These are phyloP conservation scores for Drosophila albomicans DNA, from an alignment of 1,140 invertebrate genomes.

Conservation along the genomic window DNA sequence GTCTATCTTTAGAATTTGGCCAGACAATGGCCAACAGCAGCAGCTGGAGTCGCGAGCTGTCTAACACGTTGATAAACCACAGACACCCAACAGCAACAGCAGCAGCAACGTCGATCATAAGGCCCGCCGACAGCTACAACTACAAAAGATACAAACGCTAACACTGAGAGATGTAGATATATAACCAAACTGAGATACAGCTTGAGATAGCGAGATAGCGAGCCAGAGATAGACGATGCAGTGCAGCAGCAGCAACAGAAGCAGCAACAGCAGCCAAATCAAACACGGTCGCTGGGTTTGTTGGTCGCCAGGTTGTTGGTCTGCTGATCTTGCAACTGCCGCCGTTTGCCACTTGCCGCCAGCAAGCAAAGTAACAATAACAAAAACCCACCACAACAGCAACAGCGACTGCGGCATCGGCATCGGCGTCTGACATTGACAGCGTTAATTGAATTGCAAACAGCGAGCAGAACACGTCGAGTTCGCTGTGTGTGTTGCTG, in stretches of 20 bases:
- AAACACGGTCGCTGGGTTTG: conserved; percentile 50
- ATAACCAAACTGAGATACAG: neutral
- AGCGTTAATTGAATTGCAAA: conserved; percentile 82
- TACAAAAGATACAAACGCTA: conserved; percentile 12
- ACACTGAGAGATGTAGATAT: conserved; percentile 2
- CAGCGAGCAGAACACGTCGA: conserved; percentile 40
- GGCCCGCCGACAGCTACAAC: conserved; percentile 31
- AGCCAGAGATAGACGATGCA: too few species aligned
- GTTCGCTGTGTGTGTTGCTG: conserved; percentile 6
- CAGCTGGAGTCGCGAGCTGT: conserved; percentile 30
- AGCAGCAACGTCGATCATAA: conserved; percentile 21
- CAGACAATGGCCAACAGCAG: conserved; percentile 65
- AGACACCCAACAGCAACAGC: conserved; percentile 33
- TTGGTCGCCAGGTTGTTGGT: conserved; percentile 29
- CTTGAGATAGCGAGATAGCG: neutral
- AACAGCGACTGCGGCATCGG: neutral
- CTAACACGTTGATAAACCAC: conserved; percentile 67
- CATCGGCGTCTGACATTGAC: conserved; percentile 58
- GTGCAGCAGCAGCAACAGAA: too few species aligned
- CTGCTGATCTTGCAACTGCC: conserved; percentile 72
- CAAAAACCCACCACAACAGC: neutral
- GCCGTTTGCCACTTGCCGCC: conserved; percentile 10
- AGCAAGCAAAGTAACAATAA: neutral
- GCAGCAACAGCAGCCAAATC: conserved; percentile 26
- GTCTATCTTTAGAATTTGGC: conserved; percentile 67